Conservation (phyloP, 2,113 vertebrate species). For the Smithornis capensis region DNA sequence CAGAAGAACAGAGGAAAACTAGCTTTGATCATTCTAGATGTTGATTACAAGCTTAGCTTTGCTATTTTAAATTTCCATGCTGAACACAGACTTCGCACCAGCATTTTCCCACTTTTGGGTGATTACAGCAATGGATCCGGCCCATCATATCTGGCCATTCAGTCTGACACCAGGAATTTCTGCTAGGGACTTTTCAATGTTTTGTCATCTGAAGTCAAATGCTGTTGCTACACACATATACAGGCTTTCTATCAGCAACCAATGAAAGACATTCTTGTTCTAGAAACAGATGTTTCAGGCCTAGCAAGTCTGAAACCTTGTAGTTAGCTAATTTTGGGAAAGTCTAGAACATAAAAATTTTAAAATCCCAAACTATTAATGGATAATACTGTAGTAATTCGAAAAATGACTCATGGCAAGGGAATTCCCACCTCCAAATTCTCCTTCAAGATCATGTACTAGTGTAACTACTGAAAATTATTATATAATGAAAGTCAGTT, state of each 20-base stretch:
- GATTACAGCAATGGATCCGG: not conserved
- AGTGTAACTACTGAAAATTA: not conserved
- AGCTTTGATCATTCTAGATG: not conserved
- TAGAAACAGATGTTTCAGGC: not conserved
- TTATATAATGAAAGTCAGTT: not conserved
- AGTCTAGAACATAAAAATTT: not conserved
- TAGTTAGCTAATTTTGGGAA: not conserved
- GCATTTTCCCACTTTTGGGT: not conserved
- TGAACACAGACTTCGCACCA: not conserved
- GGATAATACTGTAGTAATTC: not conserved
- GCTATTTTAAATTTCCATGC: not conserved
- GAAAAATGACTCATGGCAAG: not conserved
- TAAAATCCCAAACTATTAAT: not conserved
- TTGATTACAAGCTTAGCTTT: not conserved
- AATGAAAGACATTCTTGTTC: fast-evolving
- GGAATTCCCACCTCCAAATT: not conserved
- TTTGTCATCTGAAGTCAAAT: not conserved
- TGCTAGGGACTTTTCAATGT: not conserved
- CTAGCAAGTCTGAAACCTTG: not conserved
- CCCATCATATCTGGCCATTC: not conserved
- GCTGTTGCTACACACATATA: not conserved
- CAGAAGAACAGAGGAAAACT: not conserved
- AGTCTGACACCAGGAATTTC: not conserved
- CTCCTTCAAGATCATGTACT: not conserved
- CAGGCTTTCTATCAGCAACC: not conserved